phyloP scores from a whole-genome alignment of 2,888 invertebrate species.

The Cataglyphis rosenhaueri region DNA sequence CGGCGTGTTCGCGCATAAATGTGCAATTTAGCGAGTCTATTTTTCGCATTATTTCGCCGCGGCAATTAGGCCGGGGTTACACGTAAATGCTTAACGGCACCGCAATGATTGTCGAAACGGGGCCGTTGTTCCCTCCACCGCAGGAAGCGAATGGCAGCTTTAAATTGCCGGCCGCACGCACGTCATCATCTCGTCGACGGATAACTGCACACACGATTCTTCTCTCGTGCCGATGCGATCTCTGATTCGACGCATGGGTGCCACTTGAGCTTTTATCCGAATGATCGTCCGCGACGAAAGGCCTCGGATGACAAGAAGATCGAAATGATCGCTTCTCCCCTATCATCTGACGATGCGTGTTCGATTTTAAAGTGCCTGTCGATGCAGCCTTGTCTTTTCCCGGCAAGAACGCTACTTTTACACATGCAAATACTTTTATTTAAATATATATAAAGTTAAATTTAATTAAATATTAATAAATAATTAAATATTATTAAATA shows the following conservation, averaged over 20 bases:
- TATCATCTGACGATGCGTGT: background rate
- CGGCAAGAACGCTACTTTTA: constrained; percentile 13
- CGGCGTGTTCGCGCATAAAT: constrained; percentile 2
- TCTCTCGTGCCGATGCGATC: constrained; percentile 53
- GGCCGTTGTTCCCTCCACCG: constrained; percentile 74
- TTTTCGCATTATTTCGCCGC: constrained; percentile 44
- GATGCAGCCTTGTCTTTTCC: background rate
- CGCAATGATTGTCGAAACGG: constrained; percentile 68
- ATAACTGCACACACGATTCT: constrained; percentile 58
- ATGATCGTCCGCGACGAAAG: constrained; percentile 37
- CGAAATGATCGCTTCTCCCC: constrained; percentile 2
- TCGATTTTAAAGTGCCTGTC: constrained; percentile 7
- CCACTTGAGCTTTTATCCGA: constrained; percentile 47
- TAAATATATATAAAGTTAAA: background rate
- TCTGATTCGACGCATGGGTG: constrained; percentile 43
- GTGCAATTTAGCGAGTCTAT: constrained; percentile 10
- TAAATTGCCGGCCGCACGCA: constrained; percentile 66
- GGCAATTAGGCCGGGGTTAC: constrained; percentile 68
- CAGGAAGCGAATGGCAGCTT: constrained; percentile 74
- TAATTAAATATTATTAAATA: too few species aligned
- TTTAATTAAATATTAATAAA: background rate
- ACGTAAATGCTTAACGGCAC: constrained; percentile 69
- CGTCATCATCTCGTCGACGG: constrained; percentile 64
- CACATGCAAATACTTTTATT: background rate
- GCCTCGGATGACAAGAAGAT: background rate